Evolutionary conservation across 2,888 invertebrate genomes (phyloP), one percentile per base, ranked within the genome.

Genomic region (Dryadula phaetusa): DNA sequence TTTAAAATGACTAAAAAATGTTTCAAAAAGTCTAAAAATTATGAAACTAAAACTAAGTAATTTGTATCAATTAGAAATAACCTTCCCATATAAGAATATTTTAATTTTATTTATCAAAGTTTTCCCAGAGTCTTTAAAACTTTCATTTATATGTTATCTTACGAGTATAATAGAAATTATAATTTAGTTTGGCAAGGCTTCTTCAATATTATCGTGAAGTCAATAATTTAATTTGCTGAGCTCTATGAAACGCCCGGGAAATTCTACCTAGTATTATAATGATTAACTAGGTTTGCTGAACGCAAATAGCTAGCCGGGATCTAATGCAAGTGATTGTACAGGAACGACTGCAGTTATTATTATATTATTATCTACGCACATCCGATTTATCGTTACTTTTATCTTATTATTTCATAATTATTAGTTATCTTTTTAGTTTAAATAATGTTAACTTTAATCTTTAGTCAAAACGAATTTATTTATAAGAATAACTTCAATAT

Each of bases 261-360:
- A 62, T 58, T 70, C 68, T 71, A 70, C 37, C 65, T 68, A 53
- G 63, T 68, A 69, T 70, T 70, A 71, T 72, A 69, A 73, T 70
- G 61, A 66, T 44, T 65, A 73, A 61, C 64, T 34, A 32, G 47
- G 79, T 82, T 87, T 88, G 83, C 86, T 85, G 83, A 75, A 82
- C 78, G 74, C 73, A 84, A 88, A 87, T 86, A 88, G 81, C 79
- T 72, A 71, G 72, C 67, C 67, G 72, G 76, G 79, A 81, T 85
- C 77, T 76, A 80, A 82, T 79, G 78, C 77, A 77, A 77, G 75
- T 77, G 77, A 83, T 84, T 83, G 79, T 78, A 77, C 75, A 82
- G 79, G 76, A 74, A 74, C 76, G 79, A 76, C 79, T 77, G 73
- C 71, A 74, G 72, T 72, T 70, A 67, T 49, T 67, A 65, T 66